Evolutionary conservation across 2,888 invertebrate species (phyloP).

Genomic region (Melieria crassipennis): DNA sequence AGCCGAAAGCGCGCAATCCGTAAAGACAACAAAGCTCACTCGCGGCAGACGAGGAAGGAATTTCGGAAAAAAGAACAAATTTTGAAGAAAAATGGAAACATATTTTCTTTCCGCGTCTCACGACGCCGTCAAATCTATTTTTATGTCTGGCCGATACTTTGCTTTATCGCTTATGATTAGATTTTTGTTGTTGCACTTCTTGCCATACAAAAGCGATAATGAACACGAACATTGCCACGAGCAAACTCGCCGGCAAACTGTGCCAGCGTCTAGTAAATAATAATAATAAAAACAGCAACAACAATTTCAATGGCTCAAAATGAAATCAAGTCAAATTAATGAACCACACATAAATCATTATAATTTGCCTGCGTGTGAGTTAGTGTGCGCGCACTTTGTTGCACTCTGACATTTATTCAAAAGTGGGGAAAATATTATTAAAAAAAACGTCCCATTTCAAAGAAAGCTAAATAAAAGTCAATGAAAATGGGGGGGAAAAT

Average conservation of each 20-base stretch:
- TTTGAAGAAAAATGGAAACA: not conserved
- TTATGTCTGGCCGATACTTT: not conserved
- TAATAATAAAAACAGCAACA: not conserved
- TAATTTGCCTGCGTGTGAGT: slow-evolving; percentile 1
- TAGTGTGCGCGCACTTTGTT: not conserved
- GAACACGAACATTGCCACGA: not conserved
- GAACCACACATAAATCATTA: slow-evolving; percentile 3
- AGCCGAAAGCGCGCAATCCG: too few species aligned
- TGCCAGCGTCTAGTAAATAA: not conserved
- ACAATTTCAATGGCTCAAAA: not conserved
- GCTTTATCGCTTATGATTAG: not conserved
- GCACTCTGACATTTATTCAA: too few species aligned
- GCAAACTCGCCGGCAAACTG: not conserved
- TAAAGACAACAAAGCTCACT: too few species aligned
- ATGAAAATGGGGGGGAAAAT: too few species aligned
- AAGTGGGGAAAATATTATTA: too few species aligned
- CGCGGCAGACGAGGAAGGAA: not conserved
- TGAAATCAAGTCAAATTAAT: slow-evolving; percentile 1
- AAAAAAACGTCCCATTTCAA: too few species aligned
- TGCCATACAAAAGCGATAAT: not conserved
- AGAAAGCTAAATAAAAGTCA: too few species aligned
- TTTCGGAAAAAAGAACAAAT: not conserved
- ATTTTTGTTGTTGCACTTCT: not conserved
- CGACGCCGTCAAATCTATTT: not conserved
- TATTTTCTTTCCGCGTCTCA: not conserved